phyloP scores from a whole-genome alignment of 1,140 invertebrate genomes.

The Drosophila sechellia region DNA sequence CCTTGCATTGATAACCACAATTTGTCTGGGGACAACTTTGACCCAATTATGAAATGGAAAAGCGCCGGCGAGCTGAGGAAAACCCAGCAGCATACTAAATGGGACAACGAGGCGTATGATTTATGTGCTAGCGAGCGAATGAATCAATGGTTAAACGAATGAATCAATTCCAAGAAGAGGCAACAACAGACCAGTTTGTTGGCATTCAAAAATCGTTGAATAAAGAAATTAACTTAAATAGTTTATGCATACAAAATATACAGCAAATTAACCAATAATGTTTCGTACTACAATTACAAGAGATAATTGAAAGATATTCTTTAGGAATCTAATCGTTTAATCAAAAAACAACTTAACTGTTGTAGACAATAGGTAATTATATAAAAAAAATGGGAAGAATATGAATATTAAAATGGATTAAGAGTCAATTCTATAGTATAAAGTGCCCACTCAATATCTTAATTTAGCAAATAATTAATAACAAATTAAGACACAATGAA shows the following conservation, averaged over 20 bases:
- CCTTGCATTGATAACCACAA: conserved; percentile 25
- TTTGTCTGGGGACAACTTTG: conserved; percentile 38
- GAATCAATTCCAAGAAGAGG: not conserved
- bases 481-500: conserved; percentile 2
- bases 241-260: no score
- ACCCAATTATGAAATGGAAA: conserved; percentile 29
- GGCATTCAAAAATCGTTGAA: not conserved
- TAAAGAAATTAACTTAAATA: not conserved
- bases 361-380: not conserved
- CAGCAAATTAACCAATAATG: no score
- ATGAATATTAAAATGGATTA: not conserved
- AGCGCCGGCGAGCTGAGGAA: conserved; percentile 1
- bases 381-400: no score
- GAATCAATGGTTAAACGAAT: conserved; percentile 5
- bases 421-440: not conserved
- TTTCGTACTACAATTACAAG: not conserved
- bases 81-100: conserved; percentile 4
- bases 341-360: not conserved
- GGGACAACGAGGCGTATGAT: conserved; percentile 17
- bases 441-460: not conserved
- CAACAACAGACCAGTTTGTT: not conserved
- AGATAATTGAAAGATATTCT: not conserved
- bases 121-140: not conserved
- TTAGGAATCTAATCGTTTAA: not conserved
- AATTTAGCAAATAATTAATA: not conserved